A percentile compares a stretch with the other conserved stretches of the same genome.
Conservation (phyloP, 2,113 vertebrate genomes). For the Coregonus clupeaformis region DNA sequence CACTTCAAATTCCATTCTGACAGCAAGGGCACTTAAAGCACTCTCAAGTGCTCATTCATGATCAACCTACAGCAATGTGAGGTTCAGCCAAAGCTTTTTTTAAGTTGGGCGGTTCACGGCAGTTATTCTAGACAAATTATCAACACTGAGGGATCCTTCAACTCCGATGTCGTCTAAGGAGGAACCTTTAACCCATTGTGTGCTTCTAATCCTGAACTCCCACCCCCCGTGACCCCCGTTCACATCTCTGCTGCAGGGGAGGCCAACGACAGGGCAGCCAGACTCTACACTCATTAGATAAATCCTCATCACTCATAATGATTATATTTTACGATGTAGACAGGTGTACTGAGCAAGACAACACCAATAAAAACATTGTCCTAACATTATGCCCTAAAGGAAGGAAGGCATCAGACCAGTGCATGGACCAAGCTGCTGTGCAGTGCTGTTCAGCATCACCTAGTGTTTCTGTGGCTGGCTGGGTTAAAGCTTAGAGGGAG, state of each 20-base stretch:
- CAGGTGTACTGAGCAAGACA: neutral
- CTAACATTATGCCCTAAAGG: neutral
- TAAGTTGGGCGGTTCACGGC: slow-evolving; percentile 38
- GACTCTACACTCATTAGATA: slow-evolving; percentile 5
- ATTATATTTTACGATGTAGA: neutral
- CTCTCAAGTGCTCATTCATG: slow-evolving; percentile 71
- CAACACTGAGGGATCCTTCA: slow-evolving; percentile 65
- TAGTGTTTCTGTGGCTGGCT: slow-evolving; percentile 1
- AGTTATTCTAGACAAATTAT: slow-evolving; percentile 75
- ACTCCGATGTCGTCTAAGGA: slow-evolving; percentile 61
- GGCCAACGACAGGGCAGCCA: neutral
- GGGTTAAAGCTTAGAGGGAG: slow-evolving; percentile 8
- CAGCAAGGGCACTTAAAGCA: slow-evolving; percentile 73
- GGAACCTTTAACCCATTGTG: slow-evolving; percentile 73
- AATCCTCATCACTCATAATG: neutral
- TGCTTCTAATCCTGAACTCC: slow-evolving; percentile 64
- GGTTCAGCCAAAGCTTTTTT: slow-evolving; percentile 41
- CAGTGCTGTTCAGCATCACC: neutral
- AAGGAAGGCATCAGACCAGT: neutral
- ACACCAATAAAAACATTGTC: slow-evolving; percentile 1
- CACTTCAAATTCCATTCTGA: slow-evolving; percentile 79
- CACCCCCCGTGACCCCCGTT: slow-evolving; percentile 41
- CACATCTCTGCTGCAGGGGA: slow-evolving; percentile 8
- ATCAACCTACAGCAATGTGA: slow-evolving; percentile 60
- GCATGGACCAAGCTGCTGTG: neutral